phyloP scores from a whole-genome alignment of 2,797 vertebrate species.

The Darevskia mixta region DNA sequence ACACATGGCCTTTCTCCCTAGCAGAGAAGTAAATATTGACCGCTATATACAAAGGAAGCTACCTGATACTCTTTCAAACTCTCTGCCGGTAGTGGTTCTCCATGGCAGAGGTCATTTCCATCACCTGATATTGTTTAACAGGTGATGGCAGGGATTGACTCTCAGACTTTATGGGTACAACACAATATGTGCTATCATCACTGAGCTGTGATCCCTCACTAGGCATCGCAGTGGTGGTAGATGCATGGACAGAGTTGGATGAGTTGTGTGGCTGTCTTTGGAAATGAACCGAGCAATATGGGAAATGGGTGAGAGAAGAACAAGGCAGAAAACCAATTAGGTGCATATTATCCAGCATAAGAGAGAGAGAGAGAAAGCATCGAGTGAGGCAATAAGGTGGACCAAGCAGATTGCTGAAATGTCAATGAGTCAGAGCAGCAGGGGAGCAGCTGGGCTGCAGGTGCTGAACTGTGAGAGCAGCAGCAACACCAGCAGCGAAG shows the following conservation, averaged over 20 bases:
- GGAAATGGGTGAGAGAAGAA: constrained; percentile 10
- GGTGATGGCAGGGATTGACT: neutral
- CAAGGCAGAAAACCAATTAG: neutral
- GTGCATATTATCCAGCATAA: neutral
- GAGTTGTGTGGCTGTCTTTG: constrained; percentile 36
- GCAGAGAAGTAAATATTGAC: neutral
- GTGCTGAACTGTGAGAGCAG: constrained; percentile 63
- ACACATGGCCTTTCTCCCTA: too few species aligned
- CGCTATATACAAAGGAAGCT: neutral
- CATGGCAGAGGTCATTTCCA: too few species aligned
- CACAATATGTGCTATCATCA: neutral
- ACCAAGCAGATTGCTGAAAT: constrained; percentile 56
- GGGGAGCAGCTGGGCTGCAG: constrained; percentile 67
- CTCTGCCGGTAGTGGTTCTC: neutral
- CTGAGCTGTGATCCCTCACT: neutral
- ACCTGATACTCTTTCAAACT: neutral
- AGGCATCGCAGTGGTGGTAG: constrained; percentile 15
- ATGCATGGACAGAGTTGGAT: constrained; percentile 27
- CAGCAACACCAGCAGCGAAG: constrained; percentile 50
- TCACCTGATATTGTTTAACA: neutral
- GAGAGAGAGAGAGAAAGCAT: constrained; percentile 19
- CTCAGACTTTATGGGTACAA: neutral
- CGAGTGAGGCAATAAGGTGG: constrained; percentile 53
- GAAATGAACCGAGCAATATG: constrained; percentile 30
- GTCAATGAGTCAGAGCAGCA: constrained; percentile 50